Percentiles rank a stretch among this genome's conserved stretches.
Conservation (phyloP, 2,888 invertebrate genomes). For the Vanessa cardui region DNA sequence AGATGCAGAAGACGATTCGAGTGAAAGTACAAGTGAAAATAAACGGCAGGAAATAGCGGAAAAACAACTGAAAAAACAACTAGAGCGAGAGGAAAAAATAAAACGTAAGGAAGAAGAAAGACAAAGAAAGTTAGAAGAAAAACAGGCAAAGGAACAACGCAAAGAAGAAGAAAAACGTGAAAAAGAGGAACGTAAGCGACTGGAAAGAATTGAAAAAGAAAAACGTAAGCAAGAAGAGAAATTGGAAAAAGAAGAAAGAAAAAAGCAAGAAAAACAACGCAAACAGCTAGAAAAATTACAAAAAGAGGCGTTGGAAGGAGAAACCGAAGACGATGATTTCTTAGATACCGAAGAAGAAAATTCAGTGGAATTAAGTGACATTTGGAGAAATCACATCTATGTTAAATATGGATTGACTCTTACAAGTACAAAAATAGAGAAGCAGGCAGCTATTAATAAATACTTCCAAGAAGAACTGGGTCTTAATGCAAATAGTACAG, state of each 20-base stretch:
- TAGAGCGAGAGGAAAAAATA: conserved; percentile 53
- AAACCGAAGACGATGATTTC: conserved; percentile 47
- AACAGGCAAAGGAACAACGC: conserved; percentile 48
- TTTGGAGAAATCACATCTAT: conserved; percentile 69
- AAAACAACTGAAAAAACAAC: conserved; percentile 49
- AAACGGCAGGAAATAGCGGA: conserved; percentile 49
- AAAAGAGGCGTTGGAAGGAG: conserved; percentile 50
- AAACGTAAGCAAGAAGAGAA: conserved; percentile 52
- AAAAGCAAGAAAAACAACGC: conserved; percentile 51
- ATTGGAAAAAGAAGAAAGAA: conserved; percentile 50
- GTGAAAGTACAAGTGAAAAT: conserved; percentile 34
- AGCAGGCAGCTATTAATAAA: conserved; percentile 57
- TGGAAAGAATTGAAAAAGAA: conserved; percentile 55
- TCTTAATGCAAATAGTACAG: conserved; percentile 63
- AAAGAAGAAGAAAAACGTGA: conserved; percentile 49
- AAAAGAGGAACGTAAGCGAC: conserved; percentile 52
- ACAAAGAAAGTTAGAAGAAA: conserved; percentile 51
- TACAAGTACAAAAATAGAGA: conserved; percentile 60
- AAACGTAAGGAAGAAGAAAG: conserved; percentile 47
- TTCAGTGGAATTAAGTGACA: conserved; percentile 65
- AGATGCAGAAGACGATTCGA: conserved; percentile 43
- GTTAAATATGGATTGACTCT: conserved; percentile 62
- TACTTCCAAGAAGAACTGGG: conserved; percentile 67
- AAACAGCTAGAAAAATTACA: conserved; percentile 50
- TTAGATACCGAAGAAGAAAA: conserved; percentile 56